These are phyloP conservation scores for Ceratina australensis DNA, from an alignment of 1,140 invertebrate genomes.

Conservation along the genomic window DNA sequence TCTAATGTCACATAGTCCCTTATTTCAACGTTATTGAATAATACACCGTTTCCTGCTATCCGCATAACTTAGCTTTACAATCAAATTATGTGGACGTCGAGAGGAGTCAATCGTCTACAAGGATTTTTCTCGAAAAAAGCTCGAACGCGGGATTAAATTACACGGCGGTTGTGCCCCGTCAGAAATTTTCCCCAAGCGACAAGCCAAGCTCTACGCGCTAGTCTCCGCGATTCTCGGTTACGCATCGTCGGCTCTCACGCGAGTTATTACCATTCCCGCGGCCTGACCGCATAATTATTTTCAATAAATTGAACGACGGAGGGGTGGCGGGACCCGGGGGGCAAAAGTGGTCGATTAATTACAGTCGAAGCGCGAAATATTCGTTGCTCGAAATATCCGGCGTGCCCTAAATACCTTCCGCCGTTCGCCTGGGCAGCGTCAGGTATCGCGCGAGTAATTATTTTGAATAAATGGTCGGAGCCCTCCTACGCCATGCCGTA, in stretches of 20 bases:
- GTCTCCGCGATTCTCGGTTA: slow-evolving; percentile 14
- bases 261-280: slow-evolving; percentile 8
- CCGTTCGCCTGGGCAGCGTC: slow-evolving; percentile 17
- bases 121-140: background rate
- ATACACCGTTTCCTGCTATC: too few relatives aligned
- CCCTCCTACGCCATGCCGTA: slow-evolving; percentile 50
- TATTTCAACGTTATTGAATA: too few relatives aligned
- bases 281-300: slow-evolving; percentile 18
- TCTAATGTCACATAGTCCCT: too few relatives aligned
- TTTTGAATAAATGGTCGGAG: slow-evolving; percentile 56
- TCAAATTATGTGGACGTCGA: too few relatives aligned
- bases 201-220: background rate
- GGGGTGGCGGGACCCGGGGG: too few relatives aligned
- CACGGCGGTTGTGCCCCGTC: background rate
- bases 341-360: slow-evolving; percentile 57
- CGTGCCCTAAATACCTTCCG: slow-evolving; percentile 51
- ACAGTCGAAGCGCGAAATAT: slow-evolving; percentile 53
- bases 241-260: slow-evolving; percentile 4
- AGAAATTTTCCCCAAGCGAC: slow-evolving; percentile 19
- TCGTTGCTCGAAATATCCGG: slow-evolving; percentile 55
- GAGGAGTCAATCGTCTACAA: background rate
- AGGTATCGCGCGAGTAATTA: slow-evolving; percentile 58
- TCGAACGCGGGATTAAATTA: slow-evolving; percentile 14
- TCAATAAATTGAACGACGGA: slow-evolving; percentile 9
- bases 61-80: too few relatives aligned